Conservation (phyloP, 1,140 invertebrate species). For the Microplitis mediator region DNA sequence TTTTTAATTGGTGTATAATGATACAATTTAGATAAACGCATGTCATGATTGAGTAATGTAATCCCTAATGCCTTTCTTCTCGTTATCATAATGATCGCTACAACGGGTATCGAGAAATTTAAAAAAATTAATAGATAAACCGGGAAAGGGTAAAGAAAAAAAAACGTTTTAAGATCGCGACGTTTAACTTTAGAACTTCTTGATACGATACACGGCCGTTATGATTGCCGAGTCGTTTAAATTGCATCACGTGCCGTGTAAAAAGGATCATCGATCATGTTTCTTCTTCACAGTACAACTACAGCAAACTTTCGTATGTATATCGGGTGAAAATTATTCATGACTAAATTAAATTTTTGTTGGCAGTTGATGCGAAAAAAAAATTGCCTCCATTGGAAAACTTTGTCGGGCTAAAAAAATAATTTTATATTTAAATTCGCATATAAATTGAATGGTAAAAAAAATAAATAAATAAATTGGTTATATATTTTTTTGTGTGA, state of each 20-base stretch:
- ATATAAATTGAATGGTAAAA: background rate
- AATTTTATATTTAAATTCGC: background rate
- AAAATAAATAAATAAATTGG: too few relatives aligned
- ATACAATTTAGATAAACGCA: constrained; percentile 1
- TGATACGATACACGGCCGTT: constrained; percentile 1
- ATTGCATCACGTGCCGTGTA: constrained; percentile 22
- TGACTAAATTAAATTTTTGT: background rate
- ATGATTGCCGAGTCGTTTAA: constrained; percentile 21
- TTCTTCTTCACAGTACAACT: background rate
- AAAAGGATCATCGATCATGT: constrained; percentile 7
- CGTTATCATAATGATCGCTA: constrained; percentile 39
- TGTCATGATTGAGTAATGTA: constrained; percentile 18
- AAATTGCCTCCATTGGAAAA: too few relatives aligned
- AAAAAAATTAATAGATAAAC: background rate
- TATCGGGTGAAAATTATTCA: background rate
- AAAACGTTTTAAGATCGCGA: background rate
- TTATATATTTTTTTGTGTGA: constrained; percentile 7
- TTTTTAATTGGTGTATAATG: background rate
- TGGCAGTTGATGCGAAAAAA: background rate
- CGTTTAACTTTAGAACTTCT: background rate
- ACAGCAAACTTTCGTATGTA: background rate
- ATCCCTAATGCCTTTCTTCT: constrained; percentile 6
- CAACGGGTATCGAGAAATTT: constrained; percentile 16
- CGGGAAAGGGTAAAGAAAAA: background rate
- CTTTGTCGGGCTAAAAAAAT: background rate